A percentile compares a stretch with the other conserved stretches of the same genome.
These are phyloP conservation scores for Phainopepla nitens DNA, from an alignment of 2,113 vertebrate genomes.

Conservation along the genomic window DNA sequence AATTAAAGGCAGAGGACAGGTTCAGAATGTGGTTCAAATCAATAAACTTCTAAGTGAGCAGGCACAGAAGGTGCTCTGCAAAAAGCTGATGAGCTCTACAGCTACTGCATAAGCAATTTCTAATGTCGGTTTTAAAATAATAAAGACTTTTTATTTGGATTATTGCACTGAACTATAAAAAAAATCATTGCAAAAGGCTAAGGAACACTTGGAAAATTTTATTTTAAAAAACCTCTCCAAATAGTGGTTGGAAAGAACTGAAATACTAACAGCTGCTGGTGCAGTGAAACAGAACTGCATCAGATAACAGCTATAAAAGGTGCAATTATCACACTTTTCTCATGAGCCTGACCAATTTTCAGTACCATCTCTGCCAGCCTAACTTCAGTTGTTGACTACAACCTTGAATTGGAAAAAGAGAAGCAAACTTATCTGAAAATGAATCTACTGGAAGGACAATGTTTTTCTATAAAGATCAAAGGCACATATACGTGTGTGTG, in stretches of 20 bases:
- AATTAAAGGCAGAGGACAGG: neutral
- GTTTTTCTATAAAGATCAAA: slow-evolving; percentile 16
- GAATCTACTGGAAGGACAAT: neutral
- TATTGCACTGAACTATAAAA: neutral
- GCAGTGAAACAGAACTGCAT: neutral
- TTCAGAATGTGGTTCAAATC: neutral
- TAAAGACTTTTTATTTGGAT: neutral
- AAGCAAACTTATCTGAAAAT: neutral
- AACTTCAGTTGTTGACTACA: neutral
- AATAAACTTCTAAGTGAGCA: neutral
- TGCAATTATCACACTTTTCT: neutral
- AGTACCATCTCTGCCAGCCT: neutral
- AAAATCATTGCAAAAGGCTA: neutral
- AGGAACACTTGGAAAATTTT: neutral
- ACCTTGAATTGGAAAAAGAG: neutral
- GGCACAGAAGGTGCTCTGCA: neutral
- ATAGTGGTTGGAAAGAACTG: neutral
- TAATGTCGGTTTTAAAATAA: neutral
- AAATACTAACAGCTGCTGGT: neutral
- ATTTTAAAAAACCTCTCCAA: neutral
- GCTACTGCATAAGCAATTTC: neutral
- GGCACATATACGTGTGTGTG: neutral
- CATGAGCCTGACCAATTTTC: neutral
- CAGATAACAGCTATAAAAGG: neutral
- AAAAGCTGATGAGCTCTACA: neutral